Conservation (phyloP, 2,797 vertebrate genomes). For the Vipera ursinii region DNA sequence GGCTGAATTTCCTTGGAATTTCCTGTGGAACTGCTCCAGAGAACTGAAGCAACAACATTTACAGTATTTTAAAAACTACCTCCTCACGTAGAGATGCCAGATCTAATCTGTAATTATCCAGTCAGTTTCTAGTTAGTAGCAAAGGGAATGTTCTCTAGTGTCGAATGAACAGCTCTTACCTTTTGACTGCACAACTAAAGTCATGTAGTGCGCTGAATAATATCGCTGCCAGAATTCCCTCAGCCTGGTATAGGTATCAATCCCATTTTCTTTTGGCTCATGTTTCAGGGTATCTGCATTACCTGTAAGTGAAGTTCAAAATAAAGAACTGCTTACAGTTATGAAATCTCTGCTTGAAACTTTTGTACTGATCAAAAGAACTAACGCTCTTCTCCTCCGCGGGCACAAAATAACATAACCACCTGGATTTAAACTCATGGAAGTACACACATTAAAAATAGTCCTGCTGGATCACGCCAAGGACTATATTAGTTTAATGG, state of each 20-base stretch:
- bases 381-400: neutral
- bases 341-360: neutral
- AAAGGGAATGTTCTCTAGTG: neutral
- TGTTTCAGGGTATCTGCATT: conserved; percentile 93
- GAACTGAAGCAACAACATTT: neutral
- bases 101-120: neutral
- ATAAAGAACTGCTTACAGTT: neutral
- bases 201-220: conserved; percentile 97
- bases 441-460: neutral
- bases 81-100: neutral
- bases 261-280: conserved; percentile 83
- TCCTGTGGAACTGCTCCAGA: neutral
- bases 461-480: neutral
- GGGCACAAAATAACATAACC: neutral
- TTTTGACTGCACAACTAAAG: conserved; percentile 91
- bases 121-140: neutral
- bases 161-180: conserved; percentile 70
- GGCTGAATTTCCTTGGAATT: conserved; percentile 4
- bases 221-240: conserved; percentile 87
- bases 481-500: neutral
- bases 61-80: neutral
- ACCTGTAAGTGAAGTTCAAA: conserved; percentile 70
- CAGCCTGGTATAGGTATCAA: conserved; percentile 86
- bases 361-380: neutral
- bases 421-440: neutral